Evolutionary conservation across 2,113 vertebrate genomes (phyloP), one percentile per base, ranked within the genome.

Genomic region (Ceyx cyanopectus): DNA sequence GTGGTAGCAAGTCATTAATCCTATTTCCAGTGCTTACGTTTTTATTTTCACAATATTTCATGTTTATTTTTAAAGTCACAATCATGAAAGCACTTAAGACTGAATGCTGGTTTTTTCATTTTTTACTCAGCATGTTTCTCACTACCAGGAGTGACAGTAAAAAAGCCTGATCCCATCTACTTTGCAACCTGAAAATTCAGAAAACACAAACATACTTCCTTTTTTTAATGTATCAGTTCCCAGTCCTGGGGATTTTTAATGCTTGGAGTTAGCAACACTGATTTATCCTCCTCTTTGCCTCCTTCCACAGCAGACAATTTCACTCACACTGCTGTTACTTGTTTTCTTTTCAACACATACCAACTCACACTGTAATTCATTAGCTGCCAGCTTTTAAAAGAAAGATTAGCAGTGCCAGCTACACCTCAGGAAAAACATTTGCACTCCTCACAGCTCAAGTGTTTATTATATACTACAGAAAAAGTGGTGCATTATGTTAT

Each of bases 401-500:
- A 85, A 85, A 87, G 65, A 86, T 84, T 34, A 93, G 40, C 43
- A 81, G 23, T 50, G 73, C 73, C 65, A 90, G 40, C 85, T 93
- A 74, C 37, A 95, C 81, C 62, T 90, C 85, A 79, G 58, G 81
- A 95, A 92, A 91, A 92, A 84, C 61, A 86, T 67, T 37, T 89
- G 48, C 79, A 57, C 61, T 70, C 51, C 85, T 83, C 82, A 86
- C 83, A 93, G 76, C 57, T 90, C 34, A 75, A 86, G 65, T 57
- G 40, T 93, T 94, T 86, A 68, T 72, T 72, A 78, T 24, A 84
- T 23, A 37, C n/a, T 68, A 75, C 65, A 88, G 82, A 78, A 93
- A 89, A 90, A 87, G 30, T 8, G 22, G 17, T 72, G 23, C n/a
- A 30, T 70, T 78, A 50, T 46, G 77, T 93, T 89, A 91, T 62